Evolutionary conservation across 2,888 invertebrate species (phyloP).

Genomic region (Synergus laeviventris): DNA sequence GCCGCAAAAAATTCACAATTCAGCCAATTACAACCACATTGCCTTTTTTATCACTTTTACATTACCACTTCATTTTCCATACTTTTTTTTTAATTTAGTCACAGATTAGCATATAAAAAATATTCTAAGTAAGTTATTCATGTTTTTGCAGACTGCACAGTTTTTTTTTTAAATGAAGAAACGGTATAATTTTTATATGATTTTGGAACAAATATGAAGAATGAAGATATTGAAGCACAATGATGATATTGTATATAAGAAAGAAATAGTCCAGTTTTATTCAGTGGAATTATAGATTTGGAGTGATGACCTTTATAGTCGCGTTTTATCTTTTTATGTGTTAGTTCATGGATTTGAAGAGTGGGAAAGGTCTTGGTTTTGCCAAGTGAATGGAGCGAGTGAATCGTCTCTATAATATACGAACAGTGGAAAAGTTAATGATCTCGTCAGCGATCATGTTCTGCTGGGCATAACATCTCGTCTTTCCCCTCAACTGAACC

Average conservation of each 20-base stretch:
- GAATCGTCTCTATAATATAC: conserved; percentile 13
- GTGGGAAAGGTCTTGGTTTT: conserved; percentile 11
- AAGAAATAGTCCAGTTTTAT: no score
- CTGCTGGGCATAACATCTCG: conserved; percentile 30
- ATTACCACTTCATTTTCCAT: background rate
- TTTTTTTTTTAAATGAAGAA: no score
- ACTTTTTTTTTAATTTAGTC: background rate
- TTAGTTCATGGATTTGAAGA: conserved; percentile 5
- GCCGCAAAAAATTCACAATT: conserved; percentile 6
- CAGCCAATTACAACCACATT: background rate
- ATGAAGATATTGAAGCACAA: no score
- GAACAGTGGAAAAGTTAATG: conserved; percentile 38
- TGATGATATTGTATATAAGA: no score
- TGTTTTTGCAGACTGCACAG: no score
- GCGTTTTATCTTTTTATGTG: background rate
- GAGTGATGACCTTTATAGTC: background rate
- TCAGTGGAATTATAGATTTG: background rate
- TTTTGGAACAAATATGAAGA: no score
- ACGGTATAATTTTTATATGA: no score
- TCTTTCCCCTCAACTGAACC: background rate
- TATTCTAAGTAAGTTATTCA: no score
- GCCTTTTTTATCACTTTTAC: background rate
- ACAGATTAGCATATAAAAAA: background rate
- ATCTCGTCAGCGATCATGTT: conserved; percentile 33
- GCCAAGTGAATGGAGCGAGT: conserved; percentile 38